Percentiles rank a stretch among this genome's conserved stretches.
These are phyloP conservation scores for Colaptes auratus DNA, from an alignment of 2,113 vertebrate genomes.

Conservation along the genomic window DNA sequence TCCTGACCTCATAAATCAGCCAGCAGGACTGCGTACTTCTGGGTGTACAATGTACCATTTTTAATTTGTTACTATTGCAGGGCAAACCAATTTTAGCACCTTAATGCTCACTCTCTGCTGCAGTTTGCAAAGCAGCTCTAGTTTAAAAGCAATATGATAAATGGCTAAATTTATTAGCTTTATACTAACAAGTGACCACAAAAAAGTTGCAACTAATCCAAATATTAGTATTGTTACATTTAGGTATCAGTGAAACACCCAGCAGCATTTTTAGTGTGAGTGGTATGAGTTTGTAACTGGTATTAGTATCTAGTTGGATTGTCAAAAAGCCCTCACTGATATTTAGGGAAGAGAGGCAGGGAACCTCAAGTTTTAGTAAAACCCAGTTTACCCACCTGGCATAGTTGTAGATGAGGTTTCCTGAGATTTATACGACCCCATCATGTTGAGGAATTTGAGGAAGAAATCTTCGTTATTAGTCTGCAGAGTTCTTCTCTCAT, in stretches of 20 bases:
- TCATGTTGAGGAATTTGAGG: neutral
- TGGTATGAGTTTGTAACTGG: neutral
- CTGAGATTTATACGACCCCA: neutral
- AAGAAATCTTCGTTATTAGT: neutral
- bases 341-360: neutral
- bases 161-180: neutral
- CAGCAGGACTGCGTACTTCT: neutral
- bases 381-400: neutral
- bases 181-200: neutral
- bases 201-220: neutral
- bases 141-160: neutral
- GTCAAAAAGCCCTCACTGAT: neutral
- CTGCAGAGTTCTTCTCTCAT: neutral
- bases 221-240: neutral
- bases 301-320: neutral
- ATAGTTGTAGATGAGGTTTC: neutral
- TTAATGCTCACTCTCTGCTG: neutral
- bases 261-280: neutral
- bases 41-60: neutral
- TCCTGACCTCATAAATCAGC: slow-evolving; percentile 47
- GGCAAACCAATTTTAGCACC: slow-evolving; percentile 46
- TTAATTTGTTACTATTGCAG: slow-evolving; percentile 33
- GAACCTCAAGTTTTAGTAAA: neutral
- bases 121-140: neutral
- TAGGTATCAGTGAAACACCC: neutral